Evolutionary conservation across 2,113 vertebrate genomes (phyloP), one percentile per base, ranked within the genome.

Genomic region (Cyanoderma ruficeps): DNA sequence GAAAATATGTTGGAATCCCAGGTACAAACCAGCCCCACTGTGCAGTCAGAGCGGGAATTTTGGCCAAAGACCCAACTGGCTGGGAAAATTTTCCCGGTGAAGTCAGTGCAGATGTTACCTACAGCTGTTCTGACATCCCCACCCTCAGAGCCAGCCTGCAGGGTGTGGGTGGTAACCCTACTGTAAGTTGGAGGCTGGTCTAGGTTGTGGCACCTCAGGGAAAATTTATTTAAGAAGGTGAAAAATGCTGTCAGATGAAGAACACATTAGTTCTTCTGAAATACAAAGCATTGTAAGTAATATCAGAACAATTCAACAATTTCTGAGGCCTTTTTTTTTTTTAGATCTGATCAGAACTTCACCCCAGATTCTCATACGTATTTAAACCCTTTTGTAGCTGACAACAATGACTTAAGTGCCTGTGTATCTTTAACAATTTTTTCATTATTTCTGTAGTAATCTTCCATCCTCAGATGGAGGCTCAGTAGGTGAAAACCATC

Each of bases 61-160:
- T 76, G 35, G 19, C 33, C 24, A 21, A 64, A 82, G 39, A 11
- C 4, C 27, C 22, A 56, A 0, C 7, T 41, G 27, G 2, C 22
- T 76, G 50, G 22, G 24, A 47, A 65, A 53, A 31, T 8, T 63
- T 68, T 71, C 70, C 77, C 18, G 21, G 4, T 19, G 5, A 46
- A 67, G 9, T 18, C 59, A 37, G 10, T 21, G 14, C 31, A 70
- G 16, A 41, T 1, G 4, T 71, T 53, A 37, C 6, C 52, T 30
- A 9, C 35, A 90, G 41, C 41, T 5, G 0, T 23, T 64, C 24
- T 53, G 41, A 24, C 5, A 12, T 7, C 11, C 23, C 30, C 19
- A 31, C 7, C 11, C 20, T 52, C 61, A 25, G n/a, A 86, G 17
- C 11, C 70, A 92, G 65, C 3, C 27, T 39, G 25, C 0, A 0